A percentile compares a stretch with the other conserved stretches of the same genome.
phyloP scores from a whole-genome alignment of 2,113 vertebrate species.

The Pseudolaguvia tuberculata region DNA sequence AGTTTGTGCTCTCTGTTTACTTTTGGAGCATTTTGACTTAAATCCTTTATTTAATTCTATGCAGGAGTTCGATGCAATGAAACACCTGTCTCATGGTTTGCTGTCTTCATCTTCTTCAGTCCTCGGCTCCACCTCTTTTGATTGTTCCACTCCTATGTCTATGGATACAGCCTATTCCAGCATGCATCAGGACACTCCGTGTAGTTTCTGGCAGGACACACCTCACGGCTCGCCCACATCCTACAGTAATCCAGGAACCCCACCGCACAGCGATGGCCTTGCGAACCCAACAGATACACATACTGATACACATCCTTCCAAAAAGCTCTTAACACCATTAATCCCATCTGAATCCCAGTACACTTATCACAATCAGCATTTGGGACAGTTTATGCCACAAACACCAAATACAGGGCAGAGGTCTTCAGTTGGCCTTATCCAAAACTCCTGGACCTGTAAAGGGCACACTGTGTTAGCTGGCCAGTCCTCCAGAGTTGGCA shows the following conservation, averaged over 20 bases:
- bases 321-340: constrained; percentile 4
- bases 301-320: neutral
- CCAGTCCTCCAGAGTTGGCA: constrained; percentile 60
- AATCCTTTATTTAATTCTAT: neutral
- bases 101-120: constrained; percentile 62
- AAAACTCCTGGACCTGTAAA: constrained; percentile 88
- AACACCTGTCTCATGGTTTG: constrained; percentile 48
- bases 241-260: constrained; percentile 90
- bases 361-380: neutral
- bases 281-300: neutral
- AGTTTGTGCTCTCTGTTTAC: neutral
- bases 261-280: constrained; percentile 55
- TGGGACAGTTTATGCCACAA: constrained; percentile 17
- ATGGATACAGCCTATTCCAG: constrained; percentile 96
- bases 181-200: constrained; percentile 89
- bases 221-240: constrained; percentile 83
- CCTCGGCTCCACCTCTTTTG: constrained; percentile 76
- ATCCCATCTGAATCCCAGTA: constrained; percentile 6
- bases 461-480: constrained; percentile 82
- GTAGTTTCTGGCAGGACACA: constrained; percentile 85
- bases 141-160: constrained; percentile 84
- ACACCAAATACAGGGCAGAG: constrained; percentile 25
- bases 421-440: constrained; percentile 57
- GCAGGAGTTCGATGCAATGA: constrained; percentile 62
- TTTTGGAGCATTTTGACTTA: neutral